Evolutionary conservation across 2,113 vertebrate species (phyloP), one percentile per base, ranked within the genome.

Genomic region (Noturus placidus): DNA sequence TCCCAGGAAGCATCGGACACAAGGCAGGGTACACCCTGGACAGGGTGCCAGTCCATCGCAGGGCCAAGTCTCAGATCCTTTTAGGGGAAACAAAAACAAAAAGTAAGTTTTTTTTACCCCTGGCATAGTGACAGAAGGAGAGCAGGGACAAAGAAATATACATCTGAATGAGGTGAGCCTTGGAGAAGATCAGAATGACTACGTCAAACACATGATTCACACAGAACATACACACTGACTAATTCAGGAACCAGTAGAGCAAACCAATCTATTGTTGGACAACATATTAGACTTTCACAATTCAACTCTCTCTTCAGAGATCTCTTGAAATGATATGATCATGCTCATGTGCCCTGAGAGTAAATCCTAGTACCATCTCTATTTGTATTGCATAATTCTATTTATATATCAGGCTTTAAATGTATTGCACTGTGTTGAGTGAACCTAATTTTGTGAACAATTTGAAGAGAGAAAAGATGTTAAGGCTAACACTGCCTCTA

Each of bases 11-110:
- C n/a, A n/a, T n/a, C n/a, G n/a, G n/a, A n/a, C n/a, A n/a, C n/a
- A n/a, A n/a, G n/a, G n/a, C n/a, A n/a, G n/a, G n/a, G n/a, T n/a
- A n/a, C n/a, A n/a, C n/a, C n/a, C n/a, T n/a, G n/a, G n/a, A n/a
- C n/a, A n/a, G n/a, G n/a, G n/a, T n/a, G n/a, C n/a, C n/a, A n/a
- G n/a, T n/a, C n/a, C n/a, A n/a, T n/a, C n/a, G n/a, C n/a, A n/a
- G n/a, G n/a, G n/a, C n/a, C 46, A 52, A 67, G 72, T 50, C 85
- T 79, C 86, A 82, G 82, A 46, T 82, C 19, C 86, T 89, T 87
- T 87, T 59, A 42, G 63, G n/a, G 82, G 13, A 89, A 86, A 65
- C 61, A 27, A 63, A 27, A 27, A 63, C 8, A 8, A 87, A 87
- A 87, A 87, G 72, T 84, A 85, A 61, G 25, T 25, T 84, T 80